A percentile compares a stretch with the other conserved stretches of the same genome.
These are phyloP conservation scores for Oxycera nigricornis DNA, from an alignment of 2,888 invertebrate species.

Conservation along the genomic window DNA sequence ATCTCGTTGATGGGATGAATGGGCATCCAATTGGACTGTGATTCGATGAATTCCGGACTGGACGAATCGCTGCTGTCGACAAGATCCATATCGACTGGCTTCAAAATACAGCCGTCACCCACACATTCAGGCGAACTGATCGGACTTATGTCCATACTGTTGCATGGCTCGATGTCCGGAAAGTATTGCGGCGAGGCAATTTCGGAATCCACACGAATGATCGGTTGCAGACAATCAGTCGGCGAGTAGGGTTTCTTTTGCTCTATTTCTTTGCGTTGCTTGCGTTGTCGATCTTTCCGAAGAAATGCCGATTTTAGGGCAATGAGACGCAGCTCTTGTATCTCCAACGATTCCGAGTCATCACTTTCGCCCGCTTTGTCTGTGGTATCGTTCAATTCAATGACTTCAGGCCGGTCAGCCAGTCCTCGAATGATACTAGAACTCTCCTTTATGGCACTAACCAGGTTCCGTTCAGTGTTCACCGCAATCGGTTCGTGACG, in stretches of 20 bases:
- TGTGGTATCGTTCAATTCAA: conserved; percentile 11
- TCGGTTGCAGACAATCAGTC: conserved; percentile 55
- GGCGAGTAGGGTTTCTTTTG: conserved; percentile 59
- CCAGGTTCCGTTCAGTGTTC: conserved; percentile 35
- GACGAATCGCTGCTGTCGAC: conserved; percentile 55
- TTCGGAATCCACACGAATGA: neutral
- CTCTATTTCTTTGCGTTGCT: conserved; percentile 55
- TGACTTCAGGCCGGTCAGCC: neutral
- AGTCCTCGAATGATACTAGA: neutral
- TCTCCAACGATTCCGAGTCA: conserved; percentile 50
- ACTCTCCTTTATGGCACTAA: neutral
- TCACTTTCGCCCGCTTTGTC: conserved; percentile 41
- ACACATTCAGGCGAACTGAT: conserved; percentile 55
- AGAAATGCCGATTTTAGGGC: conserved; percentile 60
- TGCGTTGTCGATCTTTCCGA: conserved; percentile 57
- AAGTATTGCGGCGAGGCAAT: conserved; percentile 6
- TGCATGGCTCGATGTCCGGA: conserved; percentile 4
- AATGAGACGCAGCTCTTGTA: conserved; percentile 58
- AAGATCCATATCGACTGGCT: conserved; percentile 60
- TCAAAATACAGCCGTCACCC: conserved; percentile 38
- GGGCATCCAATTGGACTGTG: neutral
- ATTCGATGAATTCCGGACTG: conserved; percentile 40
- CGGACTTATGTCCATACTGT: conserved; percentile 55
- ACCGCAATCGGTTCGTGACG: conserved; percentile 27
- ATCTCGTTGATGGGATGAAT: conserved; percentile 50